Conservation (phyloP, 2,113 vertebrate genomes). For the Aphelocoma coerulescens region DNA sequence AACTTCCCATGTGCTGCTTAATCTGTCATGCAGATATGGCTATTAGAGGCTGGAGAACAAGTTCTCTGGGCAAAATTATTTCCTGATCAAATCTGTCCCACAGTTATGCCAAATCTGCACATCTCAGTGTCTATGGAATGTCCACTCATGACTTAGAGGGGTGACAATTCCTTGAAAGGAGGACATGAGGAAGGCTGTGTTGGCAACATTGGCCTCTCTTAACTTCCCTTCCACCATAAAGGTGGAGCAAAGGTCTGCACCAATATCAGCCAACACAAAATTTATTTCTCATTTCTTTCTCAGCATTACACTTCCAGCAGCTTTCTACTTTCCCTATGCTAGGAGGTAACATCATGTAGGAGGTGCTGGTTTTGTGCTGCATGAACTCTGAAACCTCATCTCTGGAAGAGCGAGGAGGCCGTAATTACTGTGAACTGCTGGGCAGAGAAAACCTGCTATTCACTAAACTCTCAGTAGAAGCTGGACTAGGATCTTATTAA, state of each 20-base stretch:
- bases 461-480: neutral
- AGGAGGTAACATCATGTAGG: neutral
- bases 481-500: neutral
- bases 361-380: neutral
- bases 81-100: neutral
- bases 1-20: neutral
- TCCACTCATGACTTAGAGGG: neutral
- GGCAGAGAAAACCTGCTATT: neutral
- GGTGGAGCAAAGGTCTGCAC: neutral
- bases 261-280: neutral
- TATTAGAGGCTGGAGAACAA: neutral
- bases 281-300: neutral
- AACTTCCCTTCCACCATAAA: neutral
- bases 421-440: neutral
- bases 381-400: neutral
- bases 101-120: neutral
- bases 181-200: accelerated
- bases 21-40: neutral
- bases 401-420: neutral
- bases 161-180: neutral
- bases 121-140: neutral
- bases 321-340: neutral
- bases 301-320: neutral
- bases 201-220: accelerated
- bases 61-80: neutral